Evolutionary conservation across 2,113 vertebrate species (phyloP).

Genomic region (Xenopus borealis): DNA sequence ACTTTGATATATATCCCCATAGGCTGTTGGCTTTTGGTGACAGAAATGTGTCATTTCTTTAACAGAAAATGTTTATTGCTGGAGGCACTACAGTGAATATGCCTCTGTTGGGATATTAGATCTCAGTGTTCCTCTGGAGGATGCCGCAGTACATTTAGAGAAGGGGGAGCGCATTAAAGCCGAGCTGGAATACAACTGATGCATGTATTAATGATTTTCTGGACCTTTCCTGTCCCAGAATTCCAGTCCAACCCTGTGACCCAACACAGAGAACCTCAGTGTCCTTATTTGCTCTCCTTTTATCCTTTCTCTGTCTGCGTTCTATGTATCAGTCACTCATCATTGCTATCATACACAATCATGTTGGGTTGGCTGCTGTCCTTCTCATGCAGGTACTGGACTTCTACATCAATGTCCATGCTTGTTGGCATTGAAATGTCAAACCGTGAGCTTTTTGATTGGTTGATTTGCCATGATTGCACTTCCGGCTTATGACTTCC

Average conservation of each 20-base stretch:
- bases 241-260: constrained; percentile 1
- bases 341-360: too few species aligned
- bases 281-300: constrained; percentile 8
- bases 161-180: background rate
- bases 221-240: background rate
- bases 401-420: too few species aligned
- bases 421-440: too few species aligned
- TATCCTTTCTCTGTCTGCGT: too few species aligned
- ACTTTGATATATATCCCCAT: background rate
- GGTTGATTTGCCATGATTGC: too few species aligned
- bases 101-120: background rate
- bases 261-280: background rate
- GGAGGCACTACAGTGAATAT: background rate
- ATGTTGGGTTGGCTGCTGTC: too few species aligned
- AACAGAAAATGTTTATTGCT: background rate
- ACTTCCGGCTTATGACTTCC: too few species aligned
- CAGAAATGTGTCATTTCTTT: background rate
- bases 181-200: background rate
- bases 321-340: background rate
- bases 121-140: background rate
- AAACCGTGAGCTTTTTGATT: too few species aligned
- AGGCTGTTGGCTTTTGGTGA: background rate
- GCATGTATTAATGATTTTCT: background rate
- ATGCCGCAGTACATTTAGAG: background rate
- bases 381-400: too few species aligned